Evolutionary conservation across 2,888 invertebrate species (phyloP), one percentile per base, ranked within the genome.

Genomic region (Thyatira batis): DNA sequence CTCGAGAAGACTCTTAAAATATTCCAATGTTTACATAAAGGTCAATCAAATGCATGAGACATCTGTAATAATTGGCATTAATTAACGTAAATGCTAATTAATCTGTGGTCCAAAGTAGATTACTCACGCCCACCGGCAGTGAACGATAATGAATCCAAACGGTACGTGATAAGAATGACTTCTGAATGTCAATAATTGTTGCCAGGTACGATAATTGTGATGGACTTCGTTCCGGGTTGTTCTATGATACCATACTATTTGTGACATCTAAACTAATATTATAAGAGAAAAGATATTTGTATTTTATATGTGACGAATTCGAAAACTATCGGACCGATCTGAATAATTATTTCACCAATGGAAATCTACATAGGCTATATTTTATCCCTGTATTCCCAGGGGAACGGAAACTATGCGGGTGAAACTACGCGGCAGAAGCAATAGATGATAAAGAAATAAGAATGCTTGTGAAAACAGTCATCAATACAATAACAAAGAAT

Each of bases 111-210:
- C 39, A 39, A 39, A 39, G 39, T 39, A 8, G 39, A 39, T 39
- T 39, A 39, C 39, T 17, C 39, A 39, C 39, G 39, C 39, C n/a
- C 1, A 13, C 39, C 13, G 39, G 39, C 39, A 39, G 39, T 39
- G 39, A 5, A 39, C 39, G 39, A 39, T 39, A 39, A 5, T 54
- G 52, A 33, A 46, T 45, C 48, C 43, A 52, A 50, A 48, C 50
- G 45, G 51, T 50, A 53, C 30, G 20, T 44, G 60, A 65, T 63
- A 62, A 63, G 39, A 53, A 45, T 52, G 45, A 57, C 21, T 56
- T 61, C 62, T 58, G 62, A 70, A 67, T 65, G 63, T 68, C 65
- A 60, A 50, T 13, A 11, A 49, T 50, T 51, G 61, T 60, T 60
- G 51, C 55, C 52, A 57, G 52, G 39, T 39, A 54, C 52, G 60